These are phyloP conservation scores for Drosophila virilis DNA, from an alignment of 1,140 invertebrate species.

Conservation along the genomic window DNA sequence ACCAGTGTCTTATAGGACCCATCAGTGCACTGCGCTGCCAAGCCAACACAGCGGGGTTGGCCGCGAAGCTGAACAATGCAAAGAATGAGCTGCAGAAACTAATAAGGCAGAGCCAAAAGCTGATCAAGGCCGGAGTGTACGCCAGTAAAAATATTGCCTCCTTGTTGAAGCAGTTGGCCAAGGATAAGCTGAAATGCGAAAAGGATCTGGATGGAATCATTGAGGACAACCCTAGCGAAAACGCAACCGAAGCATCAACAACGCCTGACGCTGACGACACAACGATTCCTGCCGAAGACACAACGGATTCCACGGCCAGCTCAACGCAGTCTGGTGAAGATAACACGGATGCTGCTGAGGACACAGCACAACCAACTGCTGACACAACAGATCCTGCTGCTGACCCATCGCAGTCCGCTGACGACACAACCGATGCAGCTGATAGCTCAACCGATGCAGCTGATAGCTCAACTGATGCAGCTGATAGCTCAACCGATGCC, in stretches of 20 bases:
- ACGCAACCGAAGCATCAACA: background rate
- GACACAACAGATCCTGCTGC: too few species aligned
- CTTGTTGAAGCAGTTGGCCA: background rate
- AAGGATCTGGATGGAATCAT: background rate
- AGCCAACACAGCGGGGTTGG: background rate
- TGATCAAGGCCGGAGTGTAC: background rate
- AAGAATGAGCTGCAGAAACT: background rate
- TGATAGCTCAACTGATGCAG: too few species aligned
- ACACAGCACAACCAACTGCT: too few species aligned
- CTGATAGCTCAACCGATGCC: too few species aligned
- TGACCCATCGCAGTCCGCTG: too few species aligned
- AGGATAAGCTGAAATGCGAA: conserved; percentile 2
- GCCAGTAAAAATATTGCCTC: background rate
- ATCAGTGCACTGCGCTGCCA: background rate
- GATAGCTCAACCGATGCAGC: too few species aligned
- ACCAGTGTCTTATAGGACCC: background rate
- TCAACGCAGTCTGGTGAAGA: too few species aligned
- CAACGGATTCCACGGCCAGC: too few species aligned
- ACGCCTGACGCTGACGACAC: too few species aligned
- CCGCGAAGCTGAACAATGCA: background rate
- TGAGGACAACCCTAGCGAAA: background rate
- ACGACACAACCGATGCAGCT: too few species aligned
- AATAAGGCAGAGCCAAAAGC: background rate
- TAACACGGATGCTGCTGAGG: too few species aligned
- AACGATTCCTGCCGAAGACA: too few species aligned